phyloP scores from a whole-genome alignment of 23 tunicate species.

The Pegea sp. region DNA sequence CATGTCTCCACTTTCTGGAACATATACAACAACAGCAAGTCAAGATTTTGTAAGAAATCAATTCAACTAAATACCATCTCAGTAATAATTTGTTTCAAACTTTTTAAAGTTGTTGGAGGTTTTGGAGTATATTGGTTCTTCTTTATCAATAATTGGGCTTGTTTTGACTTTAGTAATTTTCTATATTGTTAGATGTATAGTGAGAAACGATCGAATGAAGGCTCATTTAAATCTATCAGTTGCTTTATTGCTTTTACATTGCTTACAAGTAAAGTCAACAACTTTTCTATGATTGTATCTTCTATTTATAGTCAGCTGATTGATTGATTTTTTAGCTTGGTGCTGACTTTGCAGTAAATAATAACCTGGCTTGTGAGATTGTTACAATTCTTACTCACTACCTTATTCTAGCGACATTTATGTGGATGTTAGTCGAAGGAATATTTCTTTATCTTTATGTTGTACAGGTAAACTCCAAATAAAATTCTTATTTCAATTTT shows the following conservation, averaged over 20 bases:
- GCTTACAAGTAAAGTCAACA: constrained; percentile 45
- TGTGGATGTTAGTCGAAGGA: constrained; percentile 92
- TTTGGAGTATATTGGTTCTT: constrained; percentile 51
- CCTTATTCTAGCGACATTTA: constrained; percentile 62
- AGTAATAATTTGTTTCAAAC: too few relatives aligned
- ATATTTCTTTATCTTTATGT: constrained; percentile 72
- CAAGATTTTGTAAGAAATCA: constrained; percentile 22
- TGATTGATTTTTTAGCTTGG: constrained; percentile 23
- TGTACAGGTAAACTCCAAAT: constrained; percentile 29
- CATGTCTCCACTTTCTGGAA: constrained; percentile 32
- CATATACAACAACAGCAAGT: constrained; percentile 16
- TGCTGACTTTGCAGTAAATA: constrained; percentile 31
- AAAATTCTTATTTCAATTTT: too few relatives aligned
- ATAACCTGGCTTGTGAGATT: constrained; percentile 18
- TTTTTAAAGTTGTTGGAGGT: constrained; percentile 42
- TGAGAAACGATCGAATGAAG: constrained; percentile 55
- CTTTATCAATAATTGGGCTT: constrained; percentile 29
- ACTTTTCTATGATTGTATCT: background rate
- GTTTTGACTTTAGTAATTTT: constrained; percentile 22
- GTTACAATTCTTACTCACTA: constrained; percentile 36
- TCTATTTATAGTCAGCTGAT: background rate
- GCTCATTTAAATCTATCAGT: constrained; percentile 58
- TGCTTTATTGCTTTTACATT: constrained; percentile 51
- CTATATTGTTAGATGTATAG: constrained; percentile 41
- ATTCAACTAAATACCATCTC: too few relatives aligned